Base-by-base conservation (phyloP, 2,888 invertebrate genomes). In the Tridacna crocea region DNA sequence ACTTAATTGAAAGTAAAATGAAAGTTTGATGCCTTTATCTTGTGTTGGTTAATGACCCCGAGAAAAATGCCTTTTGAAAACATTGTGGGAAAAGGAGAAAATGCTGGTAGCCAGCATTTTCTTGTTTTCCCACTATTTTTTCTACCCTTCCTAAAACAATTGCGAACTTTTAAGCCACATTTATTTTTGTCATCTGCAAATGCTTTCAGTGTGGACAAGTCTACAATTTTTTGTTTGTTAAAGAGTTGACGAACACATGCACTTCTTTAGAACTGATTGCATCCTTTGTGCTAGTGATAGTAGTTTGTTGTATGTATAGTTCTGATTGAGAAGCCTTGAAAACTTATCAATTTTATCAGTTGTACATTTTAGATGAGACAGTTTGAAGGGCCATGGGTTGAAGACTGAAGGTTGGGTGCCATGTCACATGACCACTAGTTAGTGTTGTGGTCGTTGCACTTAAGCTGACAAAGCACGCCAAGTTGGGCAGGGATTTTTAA, bases 331-430 rank as follows among this genome's bases (percentile, higher is more conserved):
- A 60, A 61, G 19, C 36, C 12, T 36, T 36, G 36, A 26, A 61
- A 27, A 74, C 81, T 84, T 81, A 84, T 77, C 79, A 79, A 36
- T 75, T 76, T 75, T 75, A 66, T 47, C 46, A 84, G 84, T 79
- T 84, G 58, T 84, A 77, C 76, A 79, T 84, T 84, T 78, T 84
- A 84, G 84, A 84, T 84, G 79, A 73, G 61, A 76, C 78, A 27
- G 74, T 74, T 36, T 12, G 63, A 73, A 24, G 24, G 51, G 51
- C 24, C 24, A 61, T 72, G 77, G 27, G 65, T 26, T 26, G 75
- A 8, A 19, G 65, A 36, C 15, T 11, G 74, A 26, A 61, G 61
- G 46, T 74, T 60, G 61, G 74, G 61, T 61, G 61, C 60, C 61
- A 61, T 61, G 74, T 74, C 61, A 61, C 47, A 46, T 74, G 74